Evolutionary conservation across 2,797 vertebrate species (phyloP).

Genomic region (Crocodylus rhombifer): DNA sequence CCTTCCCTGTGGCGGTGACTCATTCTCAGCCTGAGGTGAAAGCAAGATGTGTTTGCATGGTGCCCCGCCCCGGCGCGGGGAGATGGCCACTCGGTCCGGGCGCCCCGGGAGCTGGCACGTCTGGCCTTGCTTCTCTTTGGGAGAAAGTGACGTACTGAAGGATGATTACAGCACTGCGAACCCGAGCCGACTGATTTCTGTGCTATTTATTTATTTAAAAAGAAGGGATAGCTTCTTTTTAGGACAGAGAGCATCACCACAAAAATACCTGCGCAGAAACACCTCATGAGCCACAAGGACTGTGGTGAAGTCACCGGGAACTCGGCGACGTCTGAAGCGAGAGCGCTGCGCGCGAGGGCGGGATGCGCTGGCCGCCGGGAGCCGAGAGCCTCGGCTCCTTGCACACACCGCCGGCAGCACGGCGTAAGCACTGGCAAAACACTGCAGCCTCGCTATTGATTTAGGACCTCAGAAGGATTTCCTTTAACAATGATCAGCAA

Average conservation of each 20-base stretch:
- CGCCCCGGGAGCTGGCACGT: too few relatives aligned
- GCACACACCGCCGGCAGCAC: too few relatives aligned
- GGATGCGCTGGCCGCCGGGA: conserved; percentile 22
- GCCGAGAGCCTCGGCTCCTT: conserved; percentile 6
- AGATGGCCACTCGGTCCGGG: too few relatives aligned
- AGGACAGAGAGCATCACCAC: conserved; percentile 51
- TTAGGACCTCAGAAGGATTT: conserved; percentile 63
- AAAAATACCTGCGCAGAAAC: conserved; percentile 45
- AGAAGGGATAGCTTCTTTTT: conserved; percentile 32
- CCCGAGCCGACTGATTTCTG: conserved; percentile 14
- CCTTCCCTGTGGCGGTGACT: too few relatives aligned
- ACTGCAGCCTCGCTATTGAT: conserved; percentile 47
- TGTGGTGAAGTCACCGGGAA: too few relatives aligned
- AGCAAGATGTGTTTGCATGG: too few relatives aligned
- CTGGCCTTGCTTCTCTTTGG: too few relatives aligned
- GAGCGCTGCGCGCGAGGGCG: conserved; percentile 57
- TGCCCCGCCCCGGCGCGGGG: too few relatives aligned
- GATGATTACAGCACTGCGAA: conserved; percentile 17
- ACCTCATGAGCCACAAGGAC: conserved; percentile 51
- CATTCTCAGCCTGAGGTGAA: too few relatives aligned
- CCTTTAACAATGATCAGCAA: conserved; percentile 30
- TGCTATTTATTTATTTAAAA: conserved; percentile 71
- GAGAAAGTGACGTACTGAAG: conserved; percentile 3
- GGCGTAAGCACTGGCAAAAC: conserved; percentile 5
- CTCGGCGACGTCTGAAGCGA: too few relatives aligned